These are phyloP conservation scores for Xestia c-nigrum DNA, from an alignment of 2,888 invertebrate species.

Conservation along the genomic window DNA sequence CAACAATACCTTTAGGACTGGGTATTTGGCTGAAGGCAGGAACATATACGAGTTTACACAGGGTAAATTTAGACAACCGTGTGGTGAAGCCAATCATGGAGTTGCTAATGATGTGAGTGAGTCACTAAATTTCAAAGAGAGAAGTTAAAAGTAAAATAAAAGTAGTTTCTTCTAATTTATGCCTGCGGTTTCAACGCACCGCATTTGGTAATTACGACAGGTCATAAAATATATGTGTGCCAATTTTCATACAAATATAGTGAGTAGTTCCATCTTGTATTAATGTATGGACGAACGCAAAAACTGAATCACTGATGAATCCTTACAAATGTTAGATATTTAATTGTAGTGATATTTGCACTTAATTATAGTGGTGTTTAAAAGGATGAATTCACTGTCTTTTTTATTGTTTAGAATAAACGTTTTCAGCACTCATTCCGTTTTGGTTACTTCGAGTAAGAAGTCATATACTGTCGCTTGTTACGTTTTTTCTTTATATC, in stretches of 20 bases:
- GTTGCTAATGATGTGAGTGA: constrained; percentile 19
- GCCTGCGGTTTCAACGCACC: neutral
- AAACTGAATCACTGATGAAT: neutral
- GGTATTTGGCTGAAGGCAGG: constrained; percentile 8
- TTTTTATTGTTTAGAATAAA: neutral
- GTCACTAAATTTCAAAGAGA: neutral
- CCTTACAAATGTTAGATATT: neutral
- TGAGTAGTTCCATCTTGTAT: neutral
- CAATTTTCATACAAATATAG: neutral
- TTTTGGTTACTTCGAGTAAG: neutral
- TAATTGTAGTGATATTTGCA: neutral
- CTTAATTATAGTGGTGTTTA: neutral
- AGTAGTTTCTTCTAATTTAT: neutral
- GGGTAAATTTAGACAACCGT: constrained; percentile 16
- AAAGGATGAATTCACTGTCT: neutral
- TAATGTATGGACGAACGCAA: no score
- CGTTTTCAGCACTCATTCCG: neutral
- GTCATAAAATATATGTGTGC: neutral
- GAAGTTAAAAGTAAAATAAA: neutral
- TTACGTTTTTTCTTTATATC: neutral
- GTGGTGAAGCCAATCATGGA: constrained; percentile 4
- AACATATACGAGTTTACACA: constrained; percentile 24
- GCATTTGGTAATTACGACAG: neutral
- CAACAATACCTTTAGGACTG: constrained; percentile 23
- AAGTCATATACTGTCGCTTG: neutral